A percentile compares a stretch with the other conserved stretches of the same genome.
These are phyloP conservation scores for Microcebus tavaratra DNA, from an alignment of 2,113 vertebrate genomes.

Conservation along the genomic window DNA sequence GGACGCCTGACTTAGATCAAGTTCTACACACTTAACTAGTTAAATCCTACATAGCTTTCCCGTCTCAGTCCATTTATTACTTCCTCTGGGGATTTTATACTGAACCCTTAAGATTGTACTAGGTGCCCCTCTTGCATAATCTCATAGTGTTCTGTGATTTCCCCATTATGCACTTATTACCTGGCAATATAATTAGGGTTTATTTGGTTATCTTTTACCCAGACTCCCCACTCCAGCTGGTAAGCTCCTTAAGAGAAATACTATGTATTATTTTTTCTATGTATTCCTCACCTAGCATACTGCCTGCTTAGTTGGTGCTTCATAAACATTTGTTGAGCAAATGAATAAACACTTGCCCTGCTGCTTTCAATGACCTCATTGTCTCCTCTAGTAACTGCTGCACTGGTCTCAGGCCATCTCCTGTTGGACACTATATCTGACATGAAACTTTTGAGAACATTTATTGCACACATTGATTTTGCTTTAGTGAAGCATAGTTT, in stretches of 20 bases:
- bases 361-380: neutral
- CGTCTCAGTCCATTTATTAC: neutral
- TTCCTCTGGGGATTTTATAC: neutral
- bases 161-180: neutral
- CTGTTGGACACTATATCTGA: neutral
- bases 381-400: neutral
- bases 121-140: neutral
- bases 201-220: neutral
- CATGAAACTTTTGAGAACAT: neutral
- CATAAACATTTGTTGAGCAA: neutral
- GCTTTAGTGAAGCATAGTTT: neutral
- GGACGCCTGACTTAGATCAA: neutral
- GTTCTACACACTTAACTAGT: neutral
- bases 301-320: neutral
- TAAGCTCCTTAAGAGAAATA: neutral
- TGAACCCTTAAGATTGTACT: neutral
- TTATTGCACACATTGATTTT: neutral
- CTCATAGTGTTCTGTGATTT: neutral
- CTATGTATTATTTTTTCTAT: neutral
- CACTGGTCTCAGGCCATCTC: neutral
- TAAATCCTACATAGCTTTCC: neutral
- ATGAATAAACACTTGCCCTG: neutral
- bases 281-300: neutral
- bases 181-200: neutral
- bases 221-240: neutral